Evolutionary conservation across 1,140 invertebrate species (phyloP).

Genomic region (Bradynema listronoti): DNA sequence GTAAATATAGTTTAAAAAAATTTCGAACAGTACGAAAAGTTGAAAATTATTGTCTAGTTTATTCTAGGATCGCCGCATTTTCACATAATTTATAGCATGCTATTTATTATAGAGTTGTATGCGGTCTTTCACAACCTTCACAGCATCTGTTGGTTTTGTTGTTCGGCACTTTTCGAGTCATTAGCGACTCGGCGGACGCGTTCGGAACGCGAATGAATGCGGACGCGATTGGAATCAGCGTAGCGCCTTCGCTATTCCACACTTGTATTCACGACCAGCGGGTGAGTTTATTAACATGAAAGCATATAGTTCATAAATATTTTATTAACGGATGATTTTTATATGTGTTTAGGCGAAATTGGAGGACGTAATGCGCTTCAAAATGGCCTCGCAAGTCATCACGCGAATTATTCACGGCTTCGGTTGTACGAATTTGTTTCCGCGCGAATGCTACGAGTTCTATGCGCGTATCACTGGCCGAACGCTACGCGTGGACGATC

Average conservation of each 20-base stretch:
- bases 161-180: conserved; percentile 92
- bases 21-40: too few species aligned
- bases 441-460: conserved; percentile 89
- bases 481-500: conserved; percentile 80
- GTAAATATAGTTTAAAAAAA: too few species aligned
- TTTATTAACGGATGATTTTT: neutral
- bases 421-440: conserved; percentile 85
- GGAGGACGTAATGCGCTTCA: conserved; percentile 86
- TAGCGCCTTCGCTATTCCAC: conserved; percentile 96
- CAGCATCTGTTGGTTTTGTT: conserved; percentile 85
- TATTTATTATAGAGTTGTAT: conserved; percentile 70
- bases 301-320: neutral
- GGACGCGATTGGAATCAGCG: conserved; percentile 82
- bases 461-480: conserved; percentile 88
- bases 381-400: conserved; percentile 83
- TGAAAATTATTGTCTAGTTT: too few species aligned
- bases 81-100: too few species aligned
- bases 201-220: conserved; percentile 85
- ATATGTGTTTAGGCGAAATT: conserved; percentile 72
- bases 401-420: conserved; percentile 93
- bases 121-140: conserved; percentile 76
- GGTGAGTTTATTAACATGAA: conserved; percentile 25
- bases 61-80: too few species aligned
- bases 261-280: conserved; percentile 77
- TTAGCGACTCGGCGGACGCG: conserved; percentile 82